phyloP scores from a whole-genome alignment of 2,888 invertebrate genomes.

The Sesamia inferens region DNA sequence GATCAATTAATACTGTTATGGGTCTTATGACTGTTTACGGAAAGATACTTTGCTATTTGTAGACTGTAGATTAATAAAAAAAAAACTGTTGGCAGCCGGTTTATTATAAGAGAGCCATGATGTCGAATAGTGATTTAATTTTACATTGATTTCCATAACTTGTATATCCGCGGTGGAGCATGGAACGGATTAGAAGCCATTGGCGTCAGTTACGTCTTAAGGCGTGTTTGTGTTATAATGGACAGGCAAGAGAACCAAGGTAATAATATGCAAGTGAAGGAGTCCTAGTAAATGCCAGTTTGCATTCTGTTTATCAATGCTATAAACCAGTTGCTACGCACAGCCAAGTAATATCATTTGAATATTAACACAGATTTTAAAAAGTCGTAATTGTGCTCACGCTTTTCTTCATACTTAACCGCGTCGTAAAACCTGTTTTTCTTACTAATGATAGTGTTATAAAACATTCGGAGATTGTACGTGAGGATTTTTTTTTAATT shows the following conservation, averaged over 20 bases:
- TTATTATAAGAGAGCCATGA: slow-evolving; percentile 30
- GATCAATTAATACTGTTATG: slow-evolving; percentile 50
- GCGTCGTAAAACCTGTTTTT: slow-evolving; percentile 48
- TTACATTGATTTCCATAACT: slow-evolving; percentile 48
- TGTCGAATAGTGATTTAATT: slow-evolving; percentile 33
- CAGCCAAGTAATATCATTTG: slow-evolving; percentile 29
- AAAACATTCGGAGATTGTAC: slow-evolving; percentile 50
- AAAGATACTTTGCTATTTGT: slow-evolving; percentile 31
- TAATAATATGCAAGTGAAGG: slow-evolving; percentile 21
- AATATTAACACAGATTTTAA: slow-evolving; percentile 28
- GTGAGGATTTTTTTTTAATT: slow-evolving; percentile 30
- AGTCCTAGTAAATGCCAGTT: slow-evolving; percentile 1
- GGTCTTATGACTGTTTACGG: slow-evolving; percentile 17
- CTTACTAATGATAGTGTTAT: slow-evolving; percentile 38
- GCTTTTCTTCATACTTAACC: slow-evolving; percentile 27
- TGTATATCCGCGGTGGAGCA: slow-evolving; percentile 20
- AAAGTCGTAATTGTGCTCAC: slow-evolving; percentile 27
- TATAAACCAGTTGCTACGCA: slow-evolving; percentile 17
- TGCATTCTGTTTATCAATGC: slow-evolving; percentile 24
- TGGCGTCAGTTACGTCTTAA: slow-evolving; percentile 10
- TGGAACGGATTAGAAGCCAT: slow-evolving; percentile 27
- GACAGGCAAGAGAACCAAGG: slow-evolving; percentile 21
- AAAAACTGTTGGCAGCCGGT: neutral
- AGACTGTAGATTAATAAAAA: slow-evolving; percentile 1
- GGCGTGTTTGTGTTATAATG: slow-evolving; percentile 14